Evolutionary conservation across 1,140 invertebrate genomes (phyloP).

Genomic region (Contarinia nasturtii): DNA sequence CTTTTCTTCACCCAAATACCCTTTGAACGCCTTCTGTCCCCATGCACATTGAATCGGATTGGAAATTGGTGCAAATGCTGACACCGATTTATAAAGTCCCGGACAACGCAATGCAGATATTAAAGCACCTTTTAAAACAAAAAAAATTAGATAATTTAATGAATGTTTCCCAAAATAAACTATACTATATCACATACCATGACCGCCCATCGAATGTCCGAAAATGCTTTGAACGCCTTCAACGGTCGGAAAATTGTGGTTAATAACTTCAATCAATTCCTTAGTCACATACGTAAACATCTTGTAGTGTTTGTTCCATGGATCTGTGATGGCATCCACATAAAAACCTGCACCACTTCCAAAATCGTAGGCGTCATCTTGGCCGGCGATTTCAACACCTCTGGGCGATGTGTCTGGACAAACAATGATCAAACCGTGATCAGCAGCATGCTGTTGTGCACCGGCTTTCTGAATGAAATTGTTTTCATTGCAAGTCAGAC

Average conservation of each 20-base stretch:
- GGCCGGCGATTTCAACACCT: conserved; percentile 70
- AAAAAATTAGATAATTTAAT: too few species aligned
- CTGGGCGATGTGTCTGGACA: conserved; percentile 90
- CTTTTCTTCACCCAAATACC: conserved; percentile 62
- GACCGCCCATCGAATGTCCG: conserved; percentile 93
- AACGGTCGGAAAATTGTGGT: conserved; percentile 45
- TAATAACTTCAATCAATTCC: conserved; percentile 68
- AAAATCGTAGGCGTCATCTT: conserved; percentile 84
- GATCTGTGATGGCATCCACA: conserved; percentile 74
- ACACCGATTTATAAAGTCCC: conserved; percentile 71
- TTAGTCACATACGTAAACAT: conserved; percentile 95
- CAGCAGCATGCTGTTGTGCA: conserved; percentile 63
- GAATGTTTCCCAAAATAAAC: too few species aligned
- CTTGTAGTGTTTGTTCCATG: conserved; percentile 85
- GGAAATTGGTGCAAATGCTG: conserved; percentile 91
- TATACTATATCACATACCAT: too few species aligned
- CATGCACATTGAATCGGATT: conserved; percentile 72
- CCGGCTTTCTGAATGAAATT: conserved; percentile 95
- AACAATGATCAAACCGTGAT: conserved; percentile 44
- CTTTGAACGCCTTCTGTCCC: conserved; percentile 74
- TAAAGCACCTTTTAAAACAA: conserved; percentile 52
- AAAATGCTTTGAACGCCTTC: conserved; percentile 53
- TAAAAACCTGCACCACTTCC: conserved; percentile 93
- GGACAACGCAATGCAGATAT: conserved; percentile 85
- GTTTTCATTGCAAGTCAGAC: conserved; percentile 85